A percentile compares a stretch with the other conserved stretches of the same genome.
Evolutionary conservation across 2,888 invertebrate genomes (phyloP).

Genomic region (Lissocephala sabroskyi): DNA sequence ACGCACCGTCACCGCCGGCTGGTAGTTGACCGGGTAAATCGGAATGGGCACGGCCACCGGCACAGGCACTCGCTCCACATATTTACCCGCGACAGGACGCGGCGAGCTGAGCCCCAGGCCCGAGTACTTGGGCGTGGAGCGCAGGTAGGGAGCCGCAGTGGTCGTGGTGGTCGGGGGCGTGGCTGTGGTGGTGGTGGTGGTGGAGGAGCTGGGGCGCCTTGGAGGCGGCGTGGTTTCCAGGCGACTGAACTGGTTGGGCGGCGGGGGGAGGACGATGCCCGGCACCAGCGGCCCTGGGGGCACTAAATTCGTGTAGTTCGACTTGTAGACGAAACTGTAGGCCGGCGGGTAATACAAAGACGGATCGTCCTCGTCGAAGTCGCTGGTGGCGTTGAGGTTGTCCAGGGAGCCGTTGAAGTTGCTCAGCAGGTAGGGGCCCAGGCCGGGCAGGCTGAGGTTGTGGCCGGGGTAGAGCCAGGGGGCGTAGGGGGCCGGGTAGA

Average conservation of each 20-base stretch:
- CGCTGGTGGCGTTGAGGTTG: slow-evolving; percentile 78
- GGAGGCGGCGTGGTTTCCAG: slow-evolving; percentile 73
- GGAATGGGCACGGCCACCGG: slow-evolving; percentile 66
- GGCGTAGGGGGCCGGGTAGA: slow-evolving; percentile 77
- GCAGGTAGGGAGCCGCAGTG: slow-evolving; percentile 5
- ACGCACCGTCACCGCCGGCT: slow-evolving; percentile 27
- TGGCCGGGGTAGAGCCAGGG: slow-evolving; percentile 73
- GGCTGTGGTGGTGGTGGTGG: slow-evolving; percentile 57
- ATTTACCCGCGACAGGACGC: slow-evolving; percentile 26
- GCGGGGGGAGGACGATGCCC: slow-evolving; percentile 90
- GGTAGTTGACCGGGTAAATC: slow-evolving; percentile 57
- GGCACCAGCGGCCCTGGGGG: slow-evolving; percentile 90
- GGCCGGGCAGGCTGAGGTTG: slow-evolving; percentile 44
- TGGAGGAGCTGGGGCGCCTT: slow-evolving; percentile 48
- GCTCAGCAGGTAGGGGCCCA: slow-evolving; percentile 64
- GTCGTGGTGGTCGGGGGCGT: slow-evolving; percentile 25
- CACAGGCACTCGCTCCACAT: slow-evolving; percentile 55
- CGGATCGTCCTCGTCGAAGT: slow-evolving; percentile 92
- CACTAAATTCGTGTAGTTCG: slow-evolving; percentile 82
- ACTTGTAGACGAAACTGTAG: slow-evolving; percentile 88
- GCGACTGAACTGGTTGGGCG: slow-evolving; percentile 88
- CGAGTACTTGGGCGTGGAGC: slow-evolving; percentile 48
- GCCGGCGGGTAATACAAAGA: slow-evolving; percentile 93
- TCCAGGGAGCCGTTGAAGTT: slow-evolving; percentile 71
- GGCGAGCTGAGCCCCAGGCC: slow-evolving; percentile 73